phyloP scores from a whole-genome alignment of 2,797 vertebrate genomes.

The Trichosurus vulpecula region DNA sequence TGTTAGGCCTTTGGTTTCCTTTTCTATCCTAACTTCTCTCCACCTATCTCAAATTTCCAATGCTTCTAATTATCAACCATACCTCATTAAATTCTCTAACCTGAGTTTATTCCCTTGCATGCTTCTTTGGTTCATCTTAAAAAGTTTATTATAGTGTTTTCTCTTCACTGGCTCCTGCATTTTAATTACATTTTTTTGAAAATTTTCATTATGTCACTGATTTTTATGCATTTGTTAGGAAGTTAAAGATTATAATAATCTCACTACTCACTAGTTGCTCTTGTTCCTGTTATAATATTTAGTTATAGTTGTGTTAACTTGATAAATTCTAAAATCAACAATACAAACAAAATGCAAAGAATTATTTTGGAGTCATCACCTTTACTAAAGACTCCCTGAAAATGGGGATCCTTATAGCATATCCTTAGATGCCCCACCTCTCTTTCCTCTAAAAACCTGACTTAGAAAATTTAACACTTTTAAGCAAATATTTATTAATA shows the following conservation, averaged over 20 bases:
- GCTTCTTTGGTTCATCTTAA: background rate
- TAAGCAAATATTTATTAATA: background rate
- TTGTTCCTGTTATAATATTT: background rate
- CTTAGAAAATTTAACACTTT: background rate
- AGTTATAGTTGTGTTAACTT: background rate
- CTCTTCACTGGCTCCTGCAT: background rate
- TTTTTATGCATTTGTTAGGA: background rate
- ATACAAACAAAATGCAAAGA: background rate
- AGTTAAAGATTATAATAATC: background rate
- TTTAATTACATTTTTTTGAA: background rate
- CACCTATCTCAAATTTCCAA: background rate
- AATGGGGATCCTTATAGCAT: background rate
- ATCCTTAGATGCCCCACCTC: background rate
- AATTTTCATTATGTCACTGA: background rate
- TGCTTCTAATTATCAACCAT: background rate
- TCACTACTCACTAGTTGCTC: background rate
- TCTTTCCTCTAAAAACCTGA: background rate
- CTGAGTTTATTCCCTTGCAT: background rate
- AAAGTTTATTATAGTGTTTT: background rate
- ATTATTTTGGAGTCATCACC: background rate
- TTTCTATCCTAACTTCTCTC: background rate
- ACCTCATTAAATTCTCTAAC: background rate
- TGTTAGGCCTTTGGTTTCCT: background rate
- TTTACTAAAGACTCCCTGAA: background rate
- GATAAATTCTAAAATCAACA: background rate